phyloP scores from a whole-genome alignment of 1,140 invertebrate species.

The honey bee (Apis mellifera) region DNA sequence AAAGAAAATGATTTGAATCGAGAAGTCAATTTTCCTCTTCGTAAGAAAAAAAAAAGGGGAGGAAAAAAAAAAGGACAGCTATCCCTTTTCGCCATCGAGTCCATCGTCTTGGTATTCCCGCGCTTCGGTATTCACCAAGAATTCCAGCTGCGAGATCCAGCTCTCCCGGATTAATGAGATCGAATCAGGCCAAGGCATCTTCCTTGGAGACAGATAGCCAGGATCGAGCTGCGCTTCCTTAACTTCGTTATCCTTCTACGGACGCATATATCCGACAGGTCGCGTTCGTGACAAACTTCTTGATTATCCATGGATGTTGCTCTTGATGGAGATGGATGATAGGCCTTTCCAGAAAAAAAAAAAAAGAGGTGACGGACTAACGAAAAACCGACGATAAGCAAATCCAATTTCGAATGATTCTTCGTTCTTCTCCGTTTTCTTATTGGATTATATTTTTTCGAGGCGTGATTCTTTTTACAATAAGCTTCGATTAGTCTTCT shows the following conservation, averaged over 20 bases:
- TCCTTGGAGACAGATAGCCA: conserved; percentile 26
- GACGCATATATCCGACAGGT: conserved; percentile 9
- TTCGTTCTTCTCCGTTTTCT: not conserved
- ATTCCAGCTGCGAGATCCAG: conserved; percentile 5
- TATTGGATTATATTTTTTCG: no score
- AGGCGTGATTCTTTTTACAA: no score
- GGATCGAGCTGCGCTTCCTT: conserved; percentile 15
- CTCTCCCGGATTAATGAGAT: conserved; percentile 48
- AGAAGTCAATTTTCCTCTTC: not conserved
- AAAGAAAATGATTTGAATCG: not conserved
- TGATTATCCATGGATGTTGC: conserved; percentile 19
- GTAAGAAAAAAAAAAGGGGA: not conserved
- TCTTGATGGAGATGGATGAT: not conserved
- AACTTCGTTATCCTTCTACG: conserved; percentile 39
- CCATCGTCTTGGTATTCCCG: not conserved
- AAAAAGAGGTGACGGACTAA: not conserved
- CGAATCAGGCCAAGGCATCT: conserved; percentile 30
- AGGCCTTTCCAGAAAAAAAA: conserved; percentile 5
- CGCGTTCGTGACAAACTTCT: conserved; percentile 43
- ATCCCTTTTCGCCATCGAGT: not conserved
- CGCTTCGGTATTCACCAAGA: conserved; percentile 38
- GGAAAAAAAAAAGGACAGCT: no score
- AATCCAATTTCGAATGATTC: not conserved
- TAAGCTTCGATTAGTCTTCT: no score
- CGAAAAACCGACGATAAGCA: conserved; percentile 18